A percentile compares a stretch with the other conserved stretches of the same genome.
Evolutionary conservation across 2,888 invertebrate species (phyloP).

Genomic region (Clistopyga incitator): DNA sequence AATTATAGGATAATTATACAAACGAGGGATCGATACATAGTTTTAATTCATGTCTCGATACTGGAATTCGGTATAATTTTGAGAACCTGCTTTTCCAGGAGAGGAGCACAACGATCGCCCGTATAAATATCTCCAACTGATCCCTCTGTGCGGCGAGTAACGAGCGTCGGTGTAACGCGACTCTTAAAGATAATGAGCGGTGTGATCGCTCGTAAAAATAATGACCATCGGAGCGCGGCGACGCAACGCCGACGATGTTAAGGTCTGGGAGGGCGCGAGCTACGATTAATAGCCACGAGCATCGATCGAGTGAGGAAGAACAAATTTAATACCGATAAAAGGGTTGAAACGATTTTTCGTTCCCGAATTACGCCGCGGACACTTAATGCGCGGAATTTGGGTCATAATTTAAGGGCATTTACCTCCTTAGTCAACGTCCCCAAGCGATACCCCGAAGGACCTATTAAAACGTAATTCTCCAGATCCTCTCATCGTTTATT

Average conservation of each 20-base stretch:
- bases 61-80: not conserved
- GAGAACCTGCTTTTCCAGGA: not conserved
- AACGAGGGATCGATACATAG: conserved; percentile 35
- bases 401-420: conserved; percentile 3
- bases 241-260: conserved; percentile 57
- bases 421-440: not conserved
- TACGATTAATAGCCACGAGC: conserved; percentile 15
- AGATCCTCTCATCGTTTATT: not conserved
- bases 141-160: conserved; percentile 73
- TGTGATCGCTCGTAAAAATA: conserved; percentile 83
- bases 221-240: conserved; percentile 77
- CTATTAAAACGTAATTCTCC: not conserved
- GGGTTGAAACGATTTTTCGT: conserved; percentile 1
- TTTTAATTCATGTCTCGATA: conserved; percentile 10
- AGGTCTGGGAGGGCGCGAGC: conserved; percentile 42
- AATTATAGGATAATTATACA: conserved; percentile 52
- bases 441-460: not conserved
- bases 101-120: not conserved
- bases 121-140: conserved; percentile 67
- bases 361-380: not conserved
- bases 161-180: conserved; percentile 75
- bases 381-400: not conserved
- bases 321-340: conserved; percentile 15
- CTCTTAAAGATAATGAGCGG: conserved; percentile 81
- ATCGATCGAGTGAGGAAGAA: not conserved